Evolutionary conservation across 2,797 vertebrate species (phyloP).

Genomic region (Enteromius paludinosus): DNA sequence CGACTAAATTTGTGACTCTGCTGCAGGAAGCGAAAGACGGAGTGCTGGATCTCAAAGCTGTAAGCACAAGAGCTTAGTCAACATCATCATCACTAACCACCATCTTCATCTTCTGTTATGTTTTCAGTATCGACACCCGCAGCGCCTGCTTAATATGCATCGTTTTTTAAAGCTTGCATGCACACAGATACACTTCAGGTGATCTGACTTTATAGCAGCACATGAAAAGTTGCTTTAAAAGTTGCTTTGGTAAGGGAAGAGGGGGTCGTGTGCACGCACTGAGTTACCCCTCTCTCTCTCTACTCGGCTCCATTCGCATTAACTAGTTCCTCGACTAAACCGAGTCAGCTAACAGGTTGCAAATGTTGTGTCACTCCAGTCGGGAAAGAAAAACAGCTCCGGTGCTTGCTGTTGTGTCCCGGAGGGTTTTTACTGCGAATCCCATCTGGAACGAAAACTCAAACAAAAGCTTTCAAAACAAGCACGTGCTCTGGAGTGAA

Average conservation of each 20-base stretch:
- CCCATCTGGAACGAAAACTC: conserved; percentile 2
- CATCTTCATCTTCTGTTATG: neutral
- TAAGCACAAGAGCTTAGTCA: conserved; percentile 68
- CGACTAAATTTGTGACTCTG: conserved; percentile 95
- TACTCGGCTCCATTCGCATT: neutral
- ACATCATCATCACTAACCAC: neutral
- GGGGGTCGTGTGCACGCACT: conserved; percentile 2
- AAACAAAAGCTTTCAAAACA: conserved; percentile 56
- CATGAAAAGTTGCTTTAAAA: conserved; percentile 25
- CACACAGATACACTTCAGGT: neutral
- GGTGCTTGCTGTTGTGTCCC: neutral
- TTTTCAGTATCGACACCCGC: neutral
- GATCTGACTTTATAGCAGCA: neutral
- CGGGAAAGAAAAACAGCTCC: neutral
- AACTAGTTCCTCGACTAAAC: conserved; percentile 5
- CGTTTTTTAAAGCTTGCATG: neutral
- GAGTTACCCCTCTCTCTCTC: neutral
- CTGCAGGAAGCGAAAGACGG: conserved; percentile 97
- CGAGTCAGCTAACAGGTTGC: conserved; percentile 30
- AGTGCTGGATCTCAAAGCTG: conserved; percentile 94
- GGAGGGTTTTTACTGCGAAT: neutral
- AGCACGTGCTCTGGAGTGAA: conserved; percentile 45
- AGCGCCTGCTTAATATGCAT: neutral
- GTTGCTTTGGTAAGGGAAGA: neutral
- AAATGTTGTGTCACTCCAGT: neutral